These are phyloP conservation scores for Ancistrus triradiatus DNA, from an alignment of 2,113 vertebrate genomes.

Conservation along the genomic window DNA sequence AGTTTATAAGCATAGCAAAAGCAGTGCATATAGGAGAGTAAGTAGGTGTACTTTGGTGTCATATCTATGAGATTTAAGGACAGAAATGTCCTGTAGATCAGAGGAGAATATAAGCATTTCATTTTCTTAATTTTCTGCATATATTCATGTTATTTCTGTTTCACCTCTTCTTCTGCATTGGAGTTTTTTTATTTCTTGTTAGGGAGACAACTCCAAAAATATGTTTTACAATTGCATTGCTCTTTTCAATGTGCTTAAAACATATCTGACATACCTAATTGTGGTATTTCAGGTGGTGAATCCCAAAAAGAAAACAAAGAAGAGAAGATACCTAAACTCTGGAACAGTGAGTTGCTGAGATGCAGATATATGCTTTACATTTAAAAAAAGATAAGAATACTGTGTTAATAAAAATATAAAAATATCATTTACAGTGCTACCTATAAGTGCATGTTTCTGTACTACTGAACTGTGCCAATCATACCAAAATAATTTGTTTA, in stretches of 20 bases:
- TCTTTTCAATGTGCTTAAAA: constrained; percentile 2
- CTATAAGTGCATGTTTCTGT: too few species aligned
- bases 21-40: neutral
- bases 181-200: neutral
- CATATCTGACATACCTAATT: constrained; percentile 20
- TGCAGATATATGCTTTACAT: too few species aligned
- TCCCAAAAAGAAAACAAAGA: constrained; percentile 93
- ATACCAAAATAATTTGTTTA: too few species aligned
- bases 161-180: neutral
- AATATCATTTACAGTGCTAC: too few species aligned
- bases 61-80: neutral
- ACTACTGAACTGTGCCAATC: too few species aligned
- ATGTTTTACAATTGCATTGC: neutral
- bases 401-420: too few species aligned
- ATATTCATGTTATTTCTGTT: constrained; percentile 1
- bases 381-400: too few species aligned
- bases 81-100: neutral
- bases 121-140: neutral
- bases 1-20: too few species aligned
- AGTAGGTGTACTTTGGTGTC: constrained; percentile 18
- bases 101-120: neutral
- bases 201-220: neutral
- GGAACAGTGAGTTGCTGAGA: constrained; percentile 79
- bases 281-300: constrained; percentile 79
- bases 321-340: constrained; percentile 90